These are phyloP conservation scores for Frieseomelitta varia DNA, from an alignment of 1,140 invertebrate species.

Conservation along the genomic window DNA sequence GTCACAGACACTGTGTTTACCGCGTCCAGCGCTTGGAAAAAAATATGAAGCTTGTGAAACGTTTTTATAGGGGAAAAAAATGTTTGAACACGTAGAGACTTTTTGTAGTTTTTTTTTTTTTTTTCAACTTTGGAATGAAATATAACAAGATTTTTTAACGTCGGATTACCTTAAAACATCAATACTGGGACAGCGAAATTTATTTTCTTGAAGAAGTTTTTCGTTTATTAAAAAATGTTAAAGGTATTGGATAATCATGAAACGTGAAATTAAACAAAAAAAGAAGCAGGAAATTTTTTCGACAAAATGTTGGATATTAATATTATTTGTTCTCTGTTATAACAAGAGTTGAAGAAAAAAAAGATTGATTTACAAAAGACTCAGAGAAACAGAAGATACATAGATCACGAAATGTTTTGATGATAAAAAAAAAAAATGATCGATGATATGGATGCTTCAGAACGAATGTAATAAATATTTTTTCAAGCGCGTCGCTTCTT, in stretches of 20 bases:
- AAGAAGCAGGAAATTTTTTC: too few species aligned
- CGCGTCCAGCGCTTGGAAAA: background rate
- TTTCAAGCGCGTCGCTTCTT: background rate
- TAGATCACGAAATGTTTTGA: too few species aligned
- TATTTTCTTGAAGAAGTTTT: background rate
- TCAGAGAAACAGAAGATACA: too few species aligned
- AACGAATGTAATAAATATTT: background rate
- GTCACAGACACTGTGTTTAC: background rate
- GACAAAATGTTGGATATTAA: too few species aligned
- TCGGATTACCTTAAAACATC: background rate
- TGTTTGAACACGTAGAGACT: background rate
- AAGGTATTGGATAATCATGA: background rate
- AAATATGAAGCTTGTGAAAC: background rate
- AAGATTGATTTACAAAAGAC: too few species aligned
- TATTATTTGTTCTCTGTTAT: too few species aligned
- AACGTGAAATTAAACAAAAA: too few species aligned
- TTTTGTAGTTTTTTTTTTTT: background rate
- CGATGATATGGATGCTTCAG: background rate
- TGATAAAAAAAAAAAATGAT: too few species aligned
- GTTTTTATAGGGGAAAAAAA: background rate
- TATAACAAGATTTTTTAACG: background rate
- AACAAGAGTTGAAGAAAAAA: too few species aligned
- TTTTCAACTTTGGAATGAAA: background rate
- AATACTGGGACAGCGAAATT: background rate
- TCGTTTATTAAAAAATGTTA: background rate